These are phyloP conservation scores for Sphaerophoria rueppellii DNA, from an alignment of 2,888 invertebrate genomes.

Conservation along the genomic window DNA sequence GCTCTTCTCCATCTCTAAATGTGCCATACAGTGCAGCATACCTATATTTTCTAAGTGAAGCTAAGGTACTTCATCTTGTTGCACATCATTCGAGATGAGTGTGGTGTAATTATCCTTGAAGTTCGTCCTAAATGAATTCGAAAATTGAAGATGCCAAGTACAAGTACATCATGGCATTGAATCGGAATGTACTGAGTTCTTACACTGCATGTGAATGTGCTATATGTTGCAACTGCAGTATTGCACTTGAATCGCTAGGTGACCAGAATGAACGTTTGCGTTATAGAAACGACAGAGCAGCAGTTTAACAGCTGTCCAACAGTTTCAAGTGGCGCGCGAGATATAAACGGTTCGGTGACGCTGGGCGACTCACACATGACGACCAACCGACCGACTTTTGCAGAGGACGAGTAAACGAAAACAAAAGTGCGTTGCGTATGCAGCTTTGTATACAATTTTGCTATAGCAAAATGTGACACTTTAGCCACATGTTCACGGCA, in stretches of 20 bases:
- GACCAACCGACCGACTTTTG: neutral
- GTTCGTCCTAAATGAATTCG: slow-evolving; percentile 59
- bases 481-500: slow-evolving; percentile 69
- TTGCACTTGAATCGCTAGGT: slow-evolving; percentile 56
- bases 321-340: slow-evolving; percentile 64
- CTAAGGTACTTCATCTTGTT: slow-evolving; percentile 30
- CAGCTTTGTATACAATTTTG: slow-evolving; percentile 36
- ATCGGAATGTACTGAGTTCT: neutral
- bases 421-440: slow-evolving; percentile 28
- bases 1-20: neutral
- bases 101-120: slow-evolving; percentile 61
- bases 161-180: neutral
- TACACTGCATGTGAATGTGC: slow-evolving; percentile 21
- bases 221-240: slow-evolving; percentile 8
- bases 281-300: neutral
- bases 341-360: slow-evolving; percentile 38
- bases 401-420: neutral
- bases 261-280: slow-evolving; percentile 35
- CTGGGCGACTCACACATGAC: slow-evolving; percentile 18
- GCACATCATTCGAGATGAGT: slow-evolving; percentile 37
- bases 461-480: slow-evolving; percentile 68
- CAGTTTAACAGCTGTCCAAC: slow-evolving; percentile 57
- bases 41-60: slow-evolving; percentile 11
- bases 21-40: neutral
- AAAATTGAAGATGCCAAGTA: slow-evolving; percentile 63